Evolutionary conservation across 2,797 vertebrate genomes (phyloP), one percentile per base, ranked within the genome.

Genomic region (Alauda arvensis): DNA sequence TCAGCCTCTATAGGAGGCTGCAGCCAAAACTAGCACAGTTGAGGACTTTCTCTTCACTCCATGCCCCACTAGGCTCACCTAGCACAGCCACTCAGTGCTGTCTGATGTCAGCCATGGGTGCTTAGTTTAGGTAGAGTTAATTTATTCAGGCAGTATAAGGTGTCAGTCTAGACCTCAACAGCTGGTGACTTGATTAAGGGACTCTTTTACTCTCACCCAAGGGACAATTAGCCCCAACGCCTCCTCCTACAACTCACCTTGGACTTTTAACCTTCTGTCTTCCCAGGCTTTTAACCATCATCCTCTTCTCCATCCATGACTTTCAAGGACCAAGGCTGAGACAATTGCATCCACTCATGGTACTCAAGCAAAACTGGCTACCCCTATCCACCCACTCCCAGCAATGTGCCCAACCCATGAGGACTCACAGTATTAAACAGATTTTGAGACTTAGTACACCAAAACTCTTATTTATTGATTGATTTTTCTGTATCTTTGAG

Each of bases 381-480:
- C 29, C 9, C 3, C 52, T 24, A 33, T 45, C 31, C 19, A 51
- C 28, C 12, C 23, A 26, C 15, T 34, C 33, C 33, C 45, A 74
- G 18, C 52, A 85, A 85, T 16, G 12, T 23, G 15, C 14, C 40
- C 59, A 81, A 63, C 20, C 25, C 51, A 39, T 5, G 4, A 14
- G 4, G 42, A 20, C 24, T 37, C 9, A 2, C 25, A 68, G 6
- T 29, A 70, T 49, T 46, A 77, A 74, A 66, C 5, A 87, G 33
- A 33, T 26, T 69, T 62, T 56, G 77, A 94, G 69, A 77, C 6
- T 8, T 45, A 12, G 28, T 93, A 80, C 61, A 86, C 51, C 88
- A 94, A 91, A 87, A 90, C 48, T 75, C 85, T 74, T 78, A 40
- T 95, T 95, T 96, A 94, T 88, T 95, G 92, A 85, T 82, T 67